These are phyloP conservation scores for Limosa lapponica DNA, from an alignment of 2,797 vertebrate genomes.

Conservation along the genomic window DNA sequence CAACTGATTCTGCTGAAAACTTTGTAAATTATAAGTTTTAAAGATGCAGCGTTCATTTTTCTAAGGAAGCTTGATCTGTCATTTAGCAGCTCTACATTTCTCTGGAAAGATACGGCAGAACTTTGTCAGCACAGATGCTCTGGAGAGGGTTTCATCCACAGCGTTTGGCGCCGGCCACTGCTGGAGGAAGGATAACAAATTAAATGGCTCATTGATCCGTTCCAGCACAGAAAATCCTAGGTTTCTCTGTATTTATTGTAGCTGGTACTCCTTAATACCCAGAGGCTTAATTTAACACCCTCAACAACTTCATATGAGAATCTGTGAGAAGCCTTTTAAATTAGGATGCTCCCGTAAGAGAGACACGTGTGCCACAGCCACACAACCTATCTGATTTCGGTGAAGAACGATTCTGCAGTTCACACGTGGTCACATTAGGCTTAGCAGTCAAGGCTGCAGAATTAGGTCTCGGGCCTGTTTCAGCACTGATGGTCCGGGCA, in stretches of 20 bases:
- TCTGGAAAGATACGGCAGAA: not conserved
- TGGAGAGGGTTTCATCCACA: not conserved
- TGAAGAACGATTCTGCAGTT: not conserved
- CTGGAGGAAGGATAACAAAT: slow-evolving; percentile 26
- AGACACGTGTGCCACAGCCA: not conserved
- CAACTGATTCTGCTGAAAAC: not conserved
- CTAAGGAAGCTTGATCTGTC: not conserved
- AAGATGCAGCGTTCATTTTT: not conserved
- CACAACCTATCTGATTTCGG: not conserved
- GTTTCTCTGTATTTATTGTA: not conserved
- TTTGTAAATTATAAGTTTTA: not conserved
- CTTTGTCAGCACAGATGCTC: not conserved
- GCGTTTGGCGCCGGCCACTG: not conserved
- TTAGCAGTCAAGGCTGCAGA: not conserved
- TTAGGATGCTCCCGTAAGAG: not conserved
- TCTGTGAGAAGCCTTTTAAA: not conserved
- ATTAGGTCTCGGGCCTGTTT: not conserved
- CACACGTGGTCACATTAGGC: not conserved
- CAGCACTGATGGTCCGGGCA: not conserved
- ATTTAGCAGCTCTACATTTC: not conserved
- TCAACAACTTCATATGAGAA: not conserved
- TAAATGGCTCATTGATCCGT: slow-evolving; percentile 27
- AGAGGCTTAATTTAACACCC: not conserved
- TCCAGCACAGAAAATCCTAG: not conserved
- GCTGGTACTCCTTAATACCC: not conserved